phyloP scores from a whole-genome alignment of 2,797 vertebrate genomes.

The Mastacembelus armatus region DNA sequence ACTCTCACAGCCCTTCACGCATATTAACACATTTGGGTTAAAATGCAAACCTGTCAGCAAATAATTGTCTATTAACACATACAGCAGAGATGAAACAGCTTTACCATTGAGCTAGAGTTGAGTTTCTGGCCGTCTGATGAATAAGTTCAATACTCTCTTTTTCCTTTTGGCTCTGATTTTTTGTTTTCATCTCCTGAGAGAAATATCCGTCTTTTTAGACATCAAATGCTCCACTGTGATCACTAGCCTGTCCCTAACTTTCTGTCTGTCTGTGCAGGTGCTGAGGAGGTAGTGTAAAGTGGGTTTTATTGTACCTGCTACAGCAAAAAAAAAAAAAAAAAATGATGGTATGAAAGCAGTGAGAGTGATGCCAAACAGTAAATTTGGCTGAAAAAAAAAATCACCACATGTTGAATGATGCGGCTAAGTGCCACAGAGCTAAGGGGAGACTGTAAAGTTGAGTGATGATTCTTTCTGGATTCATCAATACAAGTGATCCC shows the following conservation, averaged over 20 bases:
- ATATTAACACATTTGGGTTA: not conserved
- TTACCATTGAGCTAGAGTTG: not conserved
- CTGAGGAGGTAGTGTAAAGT: not conserved
- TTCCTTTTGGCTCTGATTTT: not conserved
- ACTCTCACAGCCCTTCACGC: not conserved
- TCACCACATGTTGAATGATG: not conserved
- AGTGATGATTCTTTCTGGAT: not conserved
- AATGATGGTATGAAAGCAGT: not conserved
- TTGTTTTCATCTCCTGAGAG: no score
- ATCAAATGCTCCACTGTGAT: not conserved
- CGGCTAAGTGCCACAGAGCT: not conserved
- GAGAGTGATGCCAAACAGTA: not conserved
- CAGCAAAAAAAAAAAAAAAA: no score
- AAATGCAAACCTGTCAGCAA: not conserved
- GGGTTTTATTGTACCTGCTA: not conserved
- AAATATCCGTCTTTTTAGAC: not conserved
- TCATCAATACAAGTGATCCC: not conserved
- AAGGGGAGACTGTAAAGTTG: not conserved
- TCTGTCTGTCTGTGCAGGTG: not conserved
- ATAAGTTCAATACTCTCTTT: not conserved
- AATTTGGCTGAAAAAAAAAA: not conserved
- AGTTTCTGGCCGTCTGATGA: not conserved
- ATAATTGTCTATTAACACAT: constrained; percentile 3
- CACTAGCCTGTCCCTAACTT: not conserved
- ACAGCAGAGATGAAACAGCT: not conserved